Percentiles rank a stretch among this genome's conserved stretches.
Conservation (phyloP, 2,113 vertebrate species). For the Pelvicachromis taeniatus region DNA sequence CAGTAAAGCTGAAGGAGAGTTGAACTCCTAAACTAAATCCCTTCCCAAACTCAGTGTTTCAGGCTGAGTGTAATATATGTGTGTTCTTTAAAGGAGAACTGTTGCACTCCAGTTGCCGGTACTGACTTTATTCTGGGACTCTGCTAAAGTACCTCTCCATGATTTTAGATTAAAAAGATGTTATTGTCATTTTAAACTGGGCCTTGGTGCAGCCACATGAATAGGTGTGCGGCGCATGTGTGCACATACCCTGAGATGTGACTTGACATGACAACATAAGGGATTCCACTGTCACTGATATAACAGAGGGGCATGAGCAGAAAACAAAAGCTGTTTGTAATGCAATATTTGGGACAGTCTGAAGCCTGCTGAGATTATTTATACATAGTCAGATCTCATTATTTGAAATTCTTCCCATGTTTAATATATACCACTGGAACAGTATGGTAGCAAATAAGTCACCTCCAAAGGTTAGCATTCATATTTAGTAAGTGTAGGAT, state of each 20-base stretch:
- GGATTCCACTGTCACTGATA: background rate
- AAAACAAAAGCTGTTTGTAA: background rate
- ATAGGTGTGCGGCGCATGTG: background rate
- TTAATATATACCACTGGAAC: background rate
- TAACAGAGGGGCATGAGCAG: background rate
- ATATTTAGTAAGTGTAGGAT: background rate
- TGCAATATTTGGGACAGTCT: background rate
- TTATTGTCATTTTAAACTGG: background rate
- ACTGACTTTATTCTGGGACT: background rate
- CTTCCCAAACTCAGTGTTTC: background rate
- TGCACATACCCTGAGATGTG: background rate
- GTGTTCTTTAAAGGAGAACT: background rate
- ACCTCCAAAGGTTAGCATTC: background rate
- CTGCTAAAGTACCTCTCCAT: background rate
- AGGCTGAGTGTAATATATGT: background rate
- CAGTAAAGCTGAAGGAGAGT: constrained; percentile 13
- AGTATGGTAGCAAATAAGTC: background rate
- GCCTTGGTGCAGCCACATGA: background rate
- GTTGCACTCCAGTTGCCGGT: background rate
- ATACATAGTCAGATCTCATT: background rate
- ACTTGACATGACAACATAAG: background rate
- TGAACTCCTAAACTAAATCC: background rate
- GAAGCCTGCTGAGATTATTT: background rate
- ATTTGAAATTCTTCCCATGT: background rate
- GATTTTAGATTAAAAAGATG: background rate